phyloP scores from a whole-genome alignment of 2,888 invertebrate species.

The Thereva nobilitata region DNA sequence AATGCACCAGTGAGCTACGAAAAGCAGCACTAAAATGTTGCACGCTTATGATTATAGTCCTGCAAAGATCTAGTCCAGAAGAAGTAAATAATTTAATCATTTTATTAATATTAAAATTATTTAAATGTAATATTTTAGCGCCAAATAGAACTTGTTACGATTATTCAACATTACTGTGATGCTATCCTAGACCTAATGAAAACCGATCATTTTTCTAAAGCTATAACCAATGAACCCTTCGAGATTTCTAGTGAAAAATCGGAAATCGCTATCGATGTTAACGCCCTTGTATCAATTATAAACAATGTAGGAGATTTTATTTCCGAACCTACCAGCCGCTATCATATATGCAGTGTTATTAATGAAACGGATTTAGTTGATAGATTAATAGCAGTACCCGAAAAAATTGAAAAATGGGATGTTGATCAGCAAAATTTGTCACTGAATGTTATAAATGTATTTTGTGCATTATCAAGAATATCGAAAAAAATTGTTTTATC shows the following conservation, averaged over 20 bases:
- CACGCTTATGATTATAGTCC: conserved; percentile 62
- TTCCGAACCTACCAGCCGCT: conserved; percentile 45
- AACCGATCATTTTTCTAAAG: conserved; percentile 51
- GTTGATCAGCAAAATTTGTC: conserved; percentile 50
- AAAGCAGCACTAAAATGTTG: conserved; percentile 61
- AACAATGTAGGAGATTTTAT: conserved; percentile 54
- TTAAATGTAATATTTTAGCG: conserved; percentile 55
- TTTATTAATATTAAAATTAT: conserved; percentile 32
- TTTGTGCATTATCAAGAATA: conserved; percentile 50
- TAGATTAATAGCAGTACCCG: conserved; percentile 54
- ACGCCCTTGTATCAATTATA: conserved; percentile 54
- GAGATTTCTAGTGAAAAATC: conserved; percentile 49
- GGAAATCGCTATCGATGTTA: conserved; percentile 52
- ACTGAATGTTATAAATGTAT: conserved; percentile 50
- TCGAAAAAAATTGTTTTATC: conserved; percentile 48
- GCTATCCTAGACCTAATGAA: conserved; percentile 53
- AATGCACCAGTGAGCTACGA: conserved; percentile 56
- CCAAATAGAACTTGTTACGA: conserved; percentile 62
- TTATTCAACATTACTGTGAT: conserved; percentile 58
- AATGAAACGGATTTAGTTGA: conserved; percentile 57
- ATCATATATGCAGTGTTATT: conserved; percentile 53
- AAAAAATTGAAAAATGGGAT: conserved; percentile 53
- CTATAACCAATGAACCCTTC: conserved; percentile 46
- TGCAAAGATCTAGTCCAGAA: conserved; percentile 63
- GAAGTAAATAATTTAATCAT: conserved; percentile 54